Conservation (phyloP, 2,888 invertebrate genomes). For the Diplazon laetatorius region DNA sequence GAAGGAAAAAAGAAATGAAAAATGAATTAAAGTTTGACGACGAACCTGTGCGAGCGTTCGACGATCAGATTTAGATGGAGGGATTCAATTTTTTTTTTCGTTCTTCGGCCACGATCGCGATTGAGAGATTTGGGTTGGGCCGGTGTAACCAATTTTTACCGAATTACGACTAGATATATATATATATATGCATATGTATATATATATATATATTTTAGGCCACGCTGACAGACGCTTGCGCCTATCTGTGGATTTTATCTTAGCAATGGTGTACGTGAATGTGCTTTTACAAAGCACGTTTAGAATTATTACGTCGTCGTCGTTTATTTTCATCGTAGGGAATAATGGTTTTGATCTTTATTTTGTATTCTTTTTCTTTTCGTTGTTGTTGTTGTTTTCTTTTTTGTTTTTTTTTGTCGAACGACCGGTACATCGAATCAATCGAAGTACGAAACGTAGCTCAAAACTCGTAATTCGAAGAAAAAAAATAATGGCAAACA, state of each 20-base stretch:
- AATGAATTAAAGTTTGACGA: not conserved
- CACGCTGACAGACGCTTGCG: slow-evolving; percentile 1
- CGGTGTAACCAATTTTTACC: slow-evolving; percentile 11
- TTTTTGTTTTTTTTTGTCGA: slow-evolving; percentile 8
- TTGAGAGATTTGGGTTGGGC: not conserved
- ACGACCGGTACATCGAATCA: slow-evolving; percentile 9
- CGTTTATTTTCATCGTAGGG: slow-evolving; percentile 9
- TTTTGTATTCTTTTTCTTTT: slow-evolving; percentile 1
- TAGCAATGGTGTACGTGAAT: slow-evolving; percentile 35
- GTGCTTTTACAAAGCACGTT: slow-evolving; percentile 41
- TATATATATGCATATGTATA: no score
- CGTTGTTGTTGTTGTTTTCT: no score
- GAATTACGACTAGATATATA: slow-evolving; percentile 8
- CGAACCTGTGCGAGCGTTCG: not conserved
- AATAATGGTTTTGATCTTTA: slow-evolving; percentile 10
- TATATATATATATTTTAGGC: no score
- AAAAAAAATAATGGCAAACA: not conserved
- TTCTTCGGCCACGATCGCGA: slow-evolving; percentile 1
- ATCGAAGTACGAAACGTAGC: slow-evolving; percentile 22
- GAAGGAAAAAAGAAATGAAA: not conserved
- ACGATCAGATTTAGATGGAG: slow-evolving; percentile 31
- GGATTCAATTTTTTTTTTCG: slow-evolving; percentile 13
- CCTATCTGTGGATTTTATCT: slow-evolving; percentile 31
- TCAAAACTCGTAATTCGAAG: slow-evolving; percentile 21
- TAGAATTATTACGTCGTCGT: slow-evolving; percentile 5